Percentiles rank a stretch among this genome's conserved stretches.
These are phyloP conservation scores for Brachyhypopomus occidentalis DNA, from an alignment of 2,113 vertebrate species.

Conservation along the genomic window DNA sequence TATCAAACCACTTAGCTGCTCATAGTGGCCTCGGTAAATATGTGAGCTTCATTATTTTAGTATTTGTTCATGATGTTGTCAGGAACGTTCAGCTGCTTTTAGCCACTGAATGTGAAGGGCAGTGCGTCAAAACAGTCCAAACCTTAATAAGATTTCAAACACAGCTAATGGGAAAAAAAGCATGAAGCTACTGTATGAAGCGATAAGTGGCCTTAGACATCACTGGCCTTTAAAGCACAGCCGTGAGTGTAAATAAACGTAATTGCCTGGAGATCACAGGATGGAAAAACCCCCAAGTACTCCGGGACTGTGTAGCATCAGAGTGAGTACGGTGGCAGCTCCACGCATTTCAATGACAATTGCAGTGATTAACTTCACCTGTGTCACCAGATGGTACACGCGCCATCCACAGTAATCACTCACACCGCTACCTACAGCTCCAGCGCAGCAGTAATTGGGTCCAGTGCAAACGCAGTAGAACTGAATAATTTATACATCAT, in stretches of 20 bases:
- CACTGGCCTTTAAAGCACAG: conserved; percentile 22
- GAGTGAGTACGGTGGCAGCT: conserved; percentile 34
- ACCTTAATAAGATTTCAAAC: conserved; percentile 25
- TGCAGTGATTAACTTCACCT: conserved; percentile 50
- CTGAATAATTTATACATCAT: conserved; percentile 26
- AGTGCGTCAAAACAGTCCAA: background rate
- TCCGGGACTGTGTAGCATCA: conserved; percentile 14
- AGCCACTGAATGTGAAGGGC: conserved; percentile 3
- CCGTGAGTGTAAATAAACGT: conserved; percentile 36
- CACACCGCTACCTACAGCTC: conserved; percentile 40
- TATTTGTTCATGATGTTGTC: background rate
- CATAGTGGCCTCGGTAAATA: background rate
- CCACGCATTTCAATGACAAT: conserved; percentile 49
- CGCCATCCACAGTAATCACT: conserved; percentile 43
- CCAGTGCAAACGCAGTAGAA: conserved; percentile 29
- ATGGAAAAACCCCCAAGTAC: conserved; percentile 16
- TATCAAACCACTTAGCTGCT: too few relatives aligned
- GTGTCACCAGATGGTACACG: conserved; percentile 48
- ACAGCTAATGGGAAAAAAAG: background rate
- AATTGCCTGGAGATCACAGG: conserved; percentile 28
- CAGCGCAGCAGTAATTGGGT: conserved; percentile 33
- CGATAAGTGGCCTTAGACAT: conserved; percentile 17
- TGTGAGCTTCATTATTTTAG: background rate
- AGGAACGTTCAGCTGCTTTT: background rate
- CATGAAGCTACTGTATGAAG: conserved; percentile 19